A percentile compares a stretch with the other conserved stretches of the same genome.
phyloP scores from a whole-genome alignment of 64 coral and sea anemone genomes.

The Montipora efflorescens region DNA sequence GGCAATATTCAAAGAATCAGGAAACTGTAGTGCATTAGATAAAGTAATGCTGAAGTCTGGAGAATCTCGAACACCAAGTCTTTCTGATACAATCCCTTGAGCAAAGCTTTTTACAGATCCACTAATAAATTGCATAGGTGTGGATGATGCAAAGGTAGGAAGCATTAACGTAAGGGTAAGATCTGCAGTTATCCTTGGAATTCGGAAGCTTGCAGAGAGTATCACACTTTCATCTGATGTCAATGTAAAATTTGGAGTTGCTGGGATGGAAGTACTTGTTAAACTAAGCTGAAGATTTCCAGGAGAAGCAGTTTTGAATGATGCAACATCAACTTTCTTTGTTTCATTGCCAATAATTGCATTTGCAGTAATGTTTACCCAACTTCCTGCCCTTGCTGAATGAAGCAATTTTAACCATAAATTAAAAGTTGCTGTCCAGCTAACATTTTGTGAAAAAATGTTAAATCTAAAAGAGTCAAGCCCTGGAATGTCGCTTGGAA shows the following conservation, averaged over 20 bases:
- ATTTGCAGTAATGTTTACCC: conserved; percentile 49
- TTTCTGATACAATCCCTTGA: conserved; percentile 44
- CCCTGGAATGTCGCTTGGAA: background rate
- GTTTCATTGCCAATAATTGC: conserved; percentile 7
- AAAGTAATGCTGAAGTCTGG: conserved; percentile 20
- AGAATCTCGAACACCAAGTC: background rate
- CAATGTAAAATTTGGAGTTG: conserved; percentile 48
- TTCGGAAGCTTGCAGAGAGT: conserved; percentile 43
- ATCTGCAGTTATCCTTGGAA: conserved; percentile 76
- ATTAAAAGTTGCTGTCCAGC: conserved; percentile 57
- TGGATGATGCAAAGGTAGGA: conserved; percentile 53
- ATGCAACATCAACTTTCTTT: conserved; percentile 32
- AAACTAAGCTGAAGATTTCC: conserved; percentile 29
- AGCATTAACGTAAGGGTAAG: conserved; percentile 46
- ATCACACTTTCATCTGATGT: conserved; percentile 65
- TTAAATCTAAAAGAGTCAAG: background rate
- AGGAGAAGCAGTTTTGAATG: conserved; percentile 40
- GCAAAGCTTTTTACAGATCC: conserved; percentile 43
- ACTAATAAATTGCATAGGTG: conserved; percentile 69
- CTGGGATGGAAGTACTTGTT: conserved; percentile 55
- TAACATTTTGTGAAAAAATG: conserved; percentile 68
- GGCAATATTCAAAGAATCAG: conserved; percentile 43
- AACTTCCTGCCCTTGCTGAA: conserved; percentile 44
- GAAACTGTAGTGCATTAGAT: conserved; percentile 34
- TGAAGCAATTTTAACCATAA: conserved; percentile 29